These are phyloP conservation scores for Philypnodon macrostomus DNA, from an alignment of 2,797 vertebrate genomes.

Conservation along the genomic window DNA sequence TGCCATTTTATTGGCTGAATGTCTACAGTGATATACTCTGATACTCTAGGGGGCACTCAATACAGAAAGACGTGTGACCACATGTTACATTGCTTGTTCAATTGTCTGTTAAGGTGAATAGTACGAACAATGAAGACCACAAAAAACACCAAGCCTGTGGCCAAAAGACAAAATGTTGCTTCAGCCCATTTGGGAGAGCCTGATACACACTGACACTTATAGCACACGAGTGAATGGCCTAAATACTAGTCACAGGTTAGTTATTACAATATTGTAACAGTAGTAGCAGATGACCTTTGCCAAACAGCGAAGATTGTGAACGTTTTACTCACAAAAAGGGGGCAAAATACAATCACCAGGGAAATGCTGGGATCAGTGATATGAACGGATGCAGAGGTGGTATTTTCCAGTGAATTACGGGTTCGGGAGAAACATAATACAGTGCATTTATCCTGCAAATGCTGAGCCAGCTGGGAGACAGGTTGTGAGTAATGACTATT, in stretches of 20 bases:
- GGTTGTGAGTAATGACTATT: constrained; percentile 27
- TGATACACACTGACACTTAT: constrained; percentile 35
- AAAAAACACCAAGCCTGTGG: too few species aligned
- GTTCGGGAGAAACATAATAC: constrained; percentile 15
- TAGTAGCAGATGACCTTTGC: constrained; percentile 4
- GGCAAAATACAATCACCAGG: constrained; percentile 30
- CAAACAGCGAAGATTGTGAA: too few species aligned
- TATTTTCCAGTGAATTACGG: constrained; percentile 35
- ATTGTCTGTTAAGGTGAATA: too few species aligned
- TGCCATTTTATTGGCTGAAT: too few species aligned
- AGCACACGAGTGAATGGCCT: constrained; percentile 16
- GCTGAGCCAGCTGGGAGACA: constrained; percentile 40
- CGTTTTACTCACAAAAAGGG: constrained; percentile 37
- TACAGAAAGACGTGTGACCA: too few species aligned
- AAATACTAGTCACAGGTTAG: constrained; percentile 35
- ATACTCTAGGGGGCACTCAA: too few species aligned
- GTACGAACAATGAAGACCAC: too few species aligned
- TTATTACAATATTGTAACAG: constrained; percentile 21
- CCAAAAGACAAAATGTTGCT: too few species aligned
- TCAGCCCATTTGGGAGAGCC: constrained; percentile 3
- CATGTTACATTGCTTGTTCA: too few species aligned
- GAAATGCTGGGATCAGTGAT: constrained; percentile 30
- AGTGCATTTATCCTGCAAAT: constrained; percentile 10
- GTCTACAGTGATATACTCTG: too few species aligned
- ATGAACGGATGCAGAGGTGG: neutral